phyloP scores from a whole-genome alignment of 2,797 vertebrate species.

The Sebastes glaucus region DNA sequence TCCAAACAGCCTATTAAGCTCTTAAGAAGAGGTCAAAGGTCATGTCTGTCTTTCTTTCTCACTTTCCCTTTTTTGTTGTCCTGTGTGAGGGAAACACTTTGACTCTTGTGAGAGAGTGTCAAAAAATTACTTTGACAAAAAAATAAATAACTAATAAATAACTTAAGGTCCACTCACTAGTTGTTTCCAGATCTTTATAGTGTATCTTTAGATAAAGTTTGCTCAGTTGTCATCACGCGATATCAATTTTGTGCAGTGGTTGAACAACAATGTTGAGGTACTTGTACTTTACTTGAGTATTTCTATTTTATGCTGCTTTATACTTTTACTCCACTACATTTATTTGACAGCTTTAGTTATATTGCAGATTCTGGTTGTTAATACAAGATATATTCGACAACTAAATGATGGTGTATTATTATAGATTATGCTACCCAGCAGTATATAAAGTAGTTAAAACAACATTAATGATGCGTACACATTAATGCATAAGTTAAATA shows the following conservation, averaged over 20 bases:
- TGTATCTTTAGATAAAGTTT: not conserved
- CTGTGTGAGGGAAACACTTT: not conserved
- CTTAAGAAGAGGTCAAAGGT: slow-evolving; percentile 43
- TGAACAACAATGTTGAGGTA: not conserved
- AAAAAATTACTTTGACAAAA: not conserved
- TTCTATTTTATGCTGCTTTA: not conserved
- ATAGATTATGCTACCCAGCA: not conserved
- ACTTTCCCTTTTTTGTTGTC: not conserved
- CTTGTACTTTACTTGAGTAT: not conserved
- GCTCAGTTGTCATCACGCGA: not conserved
- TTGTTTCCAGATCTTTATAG: not conserved
- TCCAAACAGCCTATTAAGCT: slow-evolving; percentile 31
- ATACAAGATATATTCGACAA: not conserved
- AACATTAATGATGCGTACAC: not conserved
- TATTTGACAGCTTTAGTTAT: not conserved
- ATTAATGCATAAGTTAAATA: not conserved
- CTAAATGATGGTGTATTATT: not conserved
- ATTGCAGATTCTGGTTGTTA: not conserved
- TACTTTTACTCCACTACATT: not conserved
- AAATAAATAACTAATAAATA: not conserved
- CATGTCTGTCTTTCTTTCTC: not conserved
- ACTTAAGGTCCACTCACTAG: not conserved
- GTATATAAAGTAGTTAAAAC: not conserved
- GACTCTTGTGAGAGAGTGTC: not conserved
- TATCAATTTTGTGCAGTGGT: not conserved